Percentiles rank a stretch among this genome's conserved stretches.
phyloP scores from a whole-genome alignment of 2,888 invertebrate genomes.

The Drosophila quinaria region DNA sequence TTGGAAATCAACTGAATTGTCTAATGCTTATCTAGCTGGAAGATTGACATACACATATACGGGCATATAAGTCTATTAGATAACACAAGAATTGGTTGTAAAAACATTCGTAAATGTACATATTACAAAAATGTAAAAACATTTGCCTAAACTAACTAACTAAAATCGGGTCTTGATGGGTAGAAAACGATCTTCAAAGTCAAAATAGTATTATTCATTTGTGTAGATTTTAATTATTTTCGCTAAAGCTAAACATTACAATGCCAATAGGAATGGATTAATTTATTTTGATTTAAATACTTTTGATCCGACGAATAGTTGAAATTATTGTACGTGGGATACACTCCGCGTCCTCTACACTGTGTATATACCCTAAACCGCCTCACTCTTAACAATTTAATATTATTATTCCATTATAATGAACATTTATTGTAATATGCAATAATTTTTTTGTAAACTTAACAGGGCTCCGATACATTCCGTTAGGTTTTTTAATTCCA shows the following conservation, averaged over 20 bases:
- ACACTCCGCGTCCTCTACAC: constrained; percentile 14
- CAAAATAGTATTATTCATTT: constrained; percentile 28
- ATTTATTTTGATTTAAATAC: constrained; percentile 65
- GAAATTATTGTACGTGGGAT: constrained; percentile 71
- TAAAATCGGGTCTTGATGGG: constrained; percentile 34
- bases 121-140: constrained; percentile 38
- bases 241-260: constrained; percentile 44
- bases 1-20: constrained; percentile 27
- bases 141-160: constrained; percentile 54
- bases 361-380: constrained; percentile 23
- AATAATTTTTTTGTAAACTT: constrained; percentile 57
- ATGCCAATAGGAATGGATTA: constrained; percentile 33
- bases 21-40: constrained; percentile 17
- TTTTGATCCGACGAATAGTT: constrained; percentile 65
- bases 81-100: constrained; percentile 22
- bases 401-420: constrained; percentile 39
- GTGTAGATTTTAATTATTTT: constrained; percentile 40
- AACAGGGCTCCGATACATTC: constrained; percentile 57
- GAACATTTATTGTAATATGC: constrained; percentile 25
- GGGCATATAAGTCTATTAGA: not conserved
- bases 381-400: constrained; percentile 58
- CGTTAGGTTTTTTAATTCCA: constrained; percentile 29
- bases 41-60: constrained; percentile 2
- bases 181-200: constrained; percentile 38
- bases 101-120: constrained; percentile 32